Evolutionary conservation across 2,888 invertebrate genomes (phyloP).

Genomic region (Heliconius ismenius): DNA sequence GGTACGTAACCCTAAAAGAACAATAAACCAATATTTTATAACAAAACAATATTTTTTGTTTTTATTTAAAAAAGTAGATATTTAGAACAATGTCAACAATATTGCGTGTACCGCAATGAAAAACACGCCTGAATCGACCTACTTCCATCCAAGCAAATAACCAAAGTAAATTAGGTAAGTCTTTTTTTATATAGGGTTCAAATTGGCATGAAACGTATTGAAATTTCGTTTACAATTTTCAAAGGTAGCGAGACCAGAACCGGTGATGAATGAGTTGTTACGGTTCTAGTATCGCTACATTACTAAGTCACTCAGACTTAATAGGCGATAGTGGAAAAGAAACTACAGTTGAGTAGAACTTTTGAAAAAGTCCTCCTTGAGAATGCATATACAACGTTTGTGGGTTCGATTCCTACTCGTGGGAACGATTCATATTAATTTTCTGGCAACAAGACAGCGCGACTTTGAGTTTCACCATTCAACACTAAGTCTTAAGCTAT

Average conservation of each 20-base stretch:
- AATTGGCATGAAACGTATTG: constrained; percentile 7
- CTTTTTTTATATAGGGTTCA: constrained; percentile 10
- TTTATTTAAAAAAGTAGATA: neutral
- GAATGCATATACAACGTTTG: neutral
- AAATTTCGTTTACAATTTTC: constrained; percentile 10
- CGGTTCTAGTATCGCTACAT: neutral
- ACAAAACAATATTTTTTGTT: too few relatives aligned
- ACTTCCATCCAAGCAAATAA: constrained; percentile 21
- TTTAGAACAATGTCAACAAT: constrained; percentile 24
- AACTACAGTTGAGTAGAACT: neutral
- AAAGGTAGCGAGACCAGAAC: neutral
- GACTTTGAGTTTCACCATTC: too few relatives aligned
- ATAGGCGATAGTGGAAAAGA: neutral
- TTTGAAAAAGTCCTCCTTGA: neutral
- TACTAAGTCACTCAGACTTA: neutral
- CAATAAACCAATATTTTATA: too few relatives aligned
- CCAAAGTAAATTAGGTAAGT: constrained; percentile 5
- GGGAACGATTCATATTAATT: neutral
- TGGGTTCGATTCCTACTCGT: neutral
- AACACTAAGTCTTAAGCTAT: too few relatives aligned
- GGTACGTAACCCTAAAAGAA: too few relatives aligned
- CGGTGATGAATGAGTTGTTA: neutral
- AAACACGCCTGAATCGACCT: constrained; percentile 23
- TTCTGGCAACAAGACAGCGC: too few relatives aligned
- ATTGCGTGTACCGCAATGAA: constrained; percentile 23